Percentiles rank a stretch among this genome's conserved stretches.
Evolutionary conservation across 2,797 vertebrate species (phyloP).

Genomic region (Erpetoichthys calabaricus): DNA sequence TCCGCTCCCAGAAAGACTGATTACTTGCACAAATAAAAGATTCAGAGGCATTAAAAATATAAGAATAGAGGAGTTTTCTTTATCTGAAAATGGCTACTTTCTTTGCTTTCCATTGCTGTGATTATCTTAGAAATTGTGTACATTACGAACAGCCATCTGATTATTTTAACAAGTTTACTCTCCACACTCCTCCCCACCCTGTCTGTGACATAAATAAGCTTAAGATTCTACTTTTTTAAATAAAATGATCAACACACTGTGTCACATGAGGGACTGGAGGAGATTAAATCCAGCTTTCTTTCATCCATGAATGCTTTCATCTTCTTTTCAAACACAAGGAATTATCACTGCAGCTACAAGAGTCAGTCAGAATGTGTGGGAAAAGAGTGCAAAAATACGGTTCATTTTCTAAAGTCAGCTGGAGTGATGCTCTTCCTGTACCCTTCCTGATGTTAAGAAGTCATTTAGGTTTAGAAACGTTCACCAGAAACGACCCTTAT

Average conservation of each 20-base stretch:
- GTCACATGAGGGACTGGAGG: conserved; percentile 60
- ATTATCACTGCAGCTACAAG: conserved; percentile 79
- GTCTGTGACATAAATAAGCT: conserved; percentile 62
- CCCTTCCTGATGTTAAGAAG: too few species aligned
- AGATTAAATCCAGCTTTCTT: conserved; percentile 91
- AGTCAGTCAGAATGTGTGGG: conserved; percentile 62
- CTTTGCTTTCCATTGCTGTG: conserved; percentile 57
- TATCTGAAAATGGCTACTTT: conserved; percentile 64
- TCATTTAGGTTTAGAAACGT: too few species aligned
- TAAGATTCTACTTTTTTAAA: conserved; percentile 59
- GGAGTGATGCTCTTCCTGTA: too few species aligned
- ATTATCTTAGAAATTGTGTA: conserved; percentile 69
- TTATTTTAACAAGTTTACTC: conserved; percentile 66
- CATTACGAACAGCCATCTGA: conserved; percentile 65
- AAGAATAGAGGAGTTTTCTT: conserved; percentile 45
- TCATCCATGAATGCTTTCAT: conserved; percentile 95
- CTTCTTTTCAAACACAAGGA: conserved; percentile 80
- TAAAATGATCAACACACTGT: conserved; percentile 66
- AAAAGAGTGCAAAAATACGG: conserved; percentile 67
- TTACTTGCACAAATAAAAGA: conserved; percentile 73
- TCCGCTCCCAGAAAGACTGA: conserved; percentile 62
- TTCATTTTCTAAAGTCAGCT: conserved; percentile 45
- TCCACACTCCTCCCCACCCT: conserved; percentile 7
- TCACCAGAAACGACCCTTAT: too few species aligned
- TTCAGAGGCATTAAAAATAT: conserved; percentile 57